A percentile compares a stretch with the other conserved stretches of the same genome.
These are phyloP conservation scores for Fistularia commersonii DNA, from an alignment of 2,797 vertebrate genomes.

Conservation along the genomic window DNA sequence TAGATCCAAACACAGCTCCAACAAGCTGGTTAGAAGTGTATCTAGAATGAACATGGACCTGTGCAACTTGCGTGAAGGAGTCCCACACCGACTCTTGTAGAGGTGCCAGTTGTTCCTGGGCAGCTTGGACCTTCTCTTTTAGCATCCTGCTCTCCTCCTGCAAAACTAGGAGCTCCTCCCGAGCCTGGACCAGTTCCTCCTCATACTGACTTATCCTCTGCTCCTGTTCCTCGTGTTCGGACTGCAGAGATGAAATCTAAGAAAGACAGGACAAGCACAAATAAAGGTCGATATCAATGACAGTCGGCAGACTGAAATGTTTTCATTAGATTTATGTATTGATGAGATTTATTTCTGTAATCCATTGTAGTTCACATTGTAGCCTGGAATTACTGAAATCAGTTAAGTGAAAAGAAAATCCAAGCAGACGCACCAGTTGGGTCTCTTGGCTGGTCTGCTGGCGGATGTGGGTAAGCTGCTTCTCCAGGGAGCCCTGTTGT, in stretches of 20 bases:
- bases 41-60: conserved; percentile 66
- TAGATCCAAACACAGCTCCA: neutral
- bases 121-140: conserved; percentile 86
- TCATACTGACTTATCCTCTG: conserved; percentile 88
- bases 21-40: neutral
- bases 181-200: conserved; percentile 87
- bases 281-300: neutral
- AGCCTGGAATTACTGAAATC: neutral
- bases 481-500: conserved; percentile 88
- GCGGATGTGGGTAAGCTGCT: conserved; percentile 86
- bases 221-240: conserved; percentile 89
- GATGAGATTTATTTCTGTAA: neutral
- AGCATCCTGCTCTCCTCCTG: conserved; percentile 90
- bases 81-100: conserved; percentile 88
- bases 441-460: conserved; percentile 89
- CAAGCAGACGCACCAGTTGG: conserved; percentile 76
- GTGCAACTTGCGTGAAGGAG: conserved; percentile 87
- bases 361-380: neutral
- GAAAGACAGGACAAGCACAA: neutral
- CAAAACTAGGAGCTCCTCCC: conserved; percentile 86
- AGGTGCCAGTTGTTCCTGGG: conserved; percentile 86
- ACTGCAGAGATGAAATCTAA: conserved; percentile 89
- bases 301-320: neutral
- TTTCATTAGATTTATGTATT: neutral
- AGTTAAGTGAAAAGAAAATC: too few relatives aligned